Evolutionary conservation across 2,113 vertebrate species (phyloP).

Genomic region (Macheiramphus alcinus): DNA sequence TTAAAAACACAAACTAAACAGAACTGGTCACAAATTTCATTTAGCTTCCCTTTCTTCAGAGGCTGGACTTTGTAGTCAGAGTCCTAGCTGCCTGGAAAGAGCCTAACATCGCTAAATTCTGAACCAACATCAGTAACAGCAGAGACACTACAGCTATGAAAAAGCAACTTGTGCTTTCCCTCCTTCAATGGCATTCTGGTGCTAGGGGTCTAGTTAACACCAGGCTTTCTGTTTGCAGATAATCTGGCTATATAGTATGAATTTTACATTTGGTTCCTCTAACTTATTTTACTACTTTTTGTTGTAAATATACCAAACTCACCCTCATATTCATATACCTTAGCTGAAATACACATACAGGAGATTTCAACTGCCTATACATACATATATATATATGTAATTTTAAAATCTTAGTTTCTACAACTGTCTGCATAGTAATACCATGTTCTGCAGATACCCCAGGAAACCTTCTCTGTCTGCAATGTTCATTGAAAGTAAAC

Average conservation of each 20-base stretch:
- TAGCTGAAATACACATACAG: not conserved
- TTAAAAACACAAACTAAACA: not conserved
- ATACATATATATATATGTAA: accelerated
- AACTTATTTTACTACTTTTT: not conserved
- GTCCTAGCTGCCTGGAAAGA: not conserved
- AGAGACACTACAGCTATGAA: not conserved
- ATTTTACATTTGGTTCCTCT: not conserved
- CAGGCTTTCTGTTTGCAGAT: not conserved
- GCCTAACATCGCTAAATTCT: not conserved
- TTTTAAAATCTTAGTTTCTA: not conserved
- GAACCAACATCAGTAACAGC: not conserved
- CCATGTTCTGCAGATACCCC: not conserved
- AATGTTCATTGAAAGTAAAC: not conserved
- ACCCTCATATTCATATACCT: not conserved
- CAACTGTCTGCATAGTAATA: not conserved
- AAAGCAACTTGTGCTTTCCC: not conserved
- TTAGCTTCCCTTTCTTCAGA: not conserved
- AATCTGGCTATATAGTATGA: too few relatives aligned
- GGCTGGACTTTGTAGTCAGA: not conserved
- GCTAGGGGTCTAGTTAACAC: not conserved
- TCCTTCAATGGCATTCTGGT: not conserved
- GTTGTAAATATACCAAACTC: not conserved
- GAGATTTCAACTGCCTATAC: not conserved
- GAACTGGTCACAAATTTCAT: not conserved
- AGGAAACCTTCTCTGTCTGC: not conserved